Evolutionary conservation across 1,140 invertebrate species (phyloP).

Genomic region (Drosophila repleta): DNA sequence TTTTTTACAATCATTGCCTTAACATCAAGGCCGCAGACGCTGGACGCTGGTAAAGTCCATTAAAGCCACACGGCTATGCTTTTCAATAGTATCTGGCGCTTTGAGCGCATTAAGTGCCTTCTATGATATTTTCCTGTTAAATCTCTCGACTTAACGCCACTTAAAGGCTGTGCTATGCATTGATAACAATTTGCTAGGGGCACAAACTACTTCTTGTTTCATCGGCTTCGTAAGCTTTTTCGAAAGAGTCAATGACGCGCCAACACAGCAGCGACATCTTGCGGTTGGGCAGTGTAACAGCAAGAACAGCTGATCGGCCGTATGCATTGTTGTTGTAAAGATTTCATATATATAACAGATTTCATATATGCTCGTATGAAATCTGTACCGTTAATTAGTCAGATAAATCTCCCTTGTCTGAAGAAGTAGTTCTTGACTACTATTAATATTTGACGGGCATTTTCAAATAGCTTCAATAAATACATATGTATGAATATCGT

Average conservation of each 20-base stretch:
- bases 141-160: slow-evolving; percentile 40
- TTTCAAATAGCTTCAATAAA: not conserved
- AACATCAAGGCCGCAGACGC: slow-evolving; percentile 51
- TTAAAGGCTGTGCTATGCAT: slow-evolving; percentile 14
- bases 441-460: not conserved
- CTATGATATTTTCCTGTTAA: slow-evolving; percentile 60
- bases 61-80: slow-evolving; percentile 63
- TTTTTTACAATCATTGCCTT: slow-evolving; percentile 71
- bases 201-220: slow-evolving; percentile 14
- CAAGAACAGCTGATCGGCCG: not conserved
- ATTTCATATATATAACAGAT: too few species aligned
- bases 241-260: slow-evolving; percentile 8
- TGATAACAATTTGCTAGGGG: slow-evolving; percentile 29
- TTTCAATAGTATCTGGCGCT: slow-evolving; percentile 38
- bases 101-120: slow-evolving; percentile 50
- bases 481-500: not conserved
- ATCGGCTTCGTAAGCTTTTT: slow-evolving; percentile 8
- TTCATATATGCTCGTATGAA: too few species aligned
- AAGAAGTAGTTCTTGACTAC: too few species aligned
- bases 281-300: not conserved
- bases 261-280: slow-evolving; percentile 3
- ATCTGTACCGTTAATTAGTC: too few species aligned
- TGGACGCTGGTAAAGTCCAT: slow-evolving; percentile 67
- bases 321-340: not conserved
- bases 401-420: too few species aligned